Conservation (phyloP, 2,888 invertebrate species). For the Alitta virens region DNA sequence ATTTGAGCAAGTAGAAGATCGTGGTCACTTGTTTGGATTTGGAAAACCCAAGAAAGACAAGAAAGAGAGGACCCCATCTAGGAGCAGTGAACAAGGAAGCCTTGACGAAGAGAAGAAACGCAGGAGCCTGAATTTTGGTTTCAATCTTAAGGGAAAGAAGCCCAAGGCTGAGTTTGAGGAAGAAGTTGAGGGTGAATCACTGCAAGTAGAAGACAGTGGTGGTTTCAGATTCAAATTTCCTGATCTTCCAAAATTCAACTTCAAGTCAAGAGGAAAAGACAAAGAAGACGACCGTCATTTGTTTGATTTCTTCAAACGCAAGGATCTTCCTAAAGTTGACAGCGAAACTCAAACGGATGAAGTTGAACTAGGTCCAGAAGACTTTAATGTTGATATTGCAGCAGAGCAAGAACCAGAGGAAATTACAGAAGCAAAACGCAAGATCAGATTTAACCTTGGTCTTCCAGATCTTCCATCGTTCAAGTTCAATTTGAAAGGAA, state of each 20-base stretch:
- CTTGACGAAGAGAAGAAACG: neutral
- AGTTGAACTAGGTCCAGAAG: conserved; percentile 5
- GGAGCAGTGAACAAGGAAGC: neutral
- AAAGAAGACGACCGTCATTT: too few relatives aligned
- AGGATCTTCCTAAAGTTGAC: too few relatives aligned
- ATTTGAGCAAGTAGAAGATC: neutral
- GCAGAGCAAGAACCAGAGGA: neutral
- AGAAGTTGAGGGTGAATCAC: too few relatives aligned
- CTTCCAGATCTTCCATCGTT: too few relatives aligned
- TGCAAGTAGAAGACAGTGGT: too few relatives aligned
- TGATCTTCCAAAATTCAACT: too few relatives aligned
- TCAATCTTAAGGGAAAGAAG: neutral
- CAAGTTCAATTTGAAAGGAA: neutral
- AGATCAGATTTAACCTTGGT: too few relatives aligned
- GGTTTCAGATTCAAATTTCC: too few relatives aligned
- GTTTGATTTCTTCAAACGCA: too few relatives aligned
- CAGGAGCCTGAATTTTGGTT: neutral
- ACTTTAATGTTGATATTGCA: neutral
- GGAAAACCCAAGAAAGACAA: neutral
- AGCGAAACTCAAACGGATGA: neutral
- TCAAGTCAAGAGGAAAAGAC: too few relatives aligned
- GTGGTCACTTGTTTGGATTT: neutral
- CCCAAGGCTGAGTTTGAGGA: neutral
- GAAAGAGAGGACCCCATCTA: neutral
- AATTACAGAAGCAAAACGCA: too few relatives aligned